These are phyloP conservation scores for Epinephelus coioides DNA, from an alignment of 2,797 vertebrate genomes.

Conservation along the genomic window DNA sequence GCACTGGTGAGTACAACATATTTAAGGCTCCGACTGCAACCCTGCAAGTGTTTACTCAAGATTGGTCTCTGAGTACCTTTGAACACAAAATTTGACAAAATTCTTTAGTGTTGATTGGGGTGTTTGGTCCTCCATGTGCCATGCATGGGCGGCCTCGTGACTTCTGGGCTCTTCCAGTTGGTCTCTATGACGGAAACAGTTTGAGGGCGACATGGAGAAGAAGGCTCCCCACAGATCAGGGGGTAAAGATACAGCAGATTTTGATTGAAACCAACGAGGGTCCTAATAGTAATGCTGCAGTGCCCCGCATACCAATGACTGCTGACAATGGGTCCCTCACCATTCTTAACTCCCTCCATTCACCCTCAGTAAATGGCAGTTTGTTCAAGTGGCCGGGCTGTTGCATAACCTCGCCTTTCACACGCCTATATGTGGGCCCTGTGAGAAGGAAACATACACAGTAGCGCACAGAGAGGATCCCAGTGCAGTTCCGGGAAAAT, in stretches of 20 bases:
- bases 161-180: conserved; percentile 2
- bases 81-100: conserved; percentile 34
- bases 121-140: conserved; percentile 36
- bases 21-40: neutral
- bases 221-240: conserved; percentile 55
- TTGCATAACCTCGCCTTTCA: conserved; percentile 81
- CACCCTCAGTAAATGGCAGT: conserved; percentile 64
- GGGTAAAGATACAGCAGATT: conserved; percentile 50
- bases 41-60: conserved; percentile 46
- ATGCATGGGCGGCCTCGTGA: conserved; percentile 20
- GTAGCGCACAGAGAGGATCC: conserved; percentile 13
- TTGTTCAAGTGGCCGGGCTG: conserved; percentile 71
- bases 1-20: neutral
- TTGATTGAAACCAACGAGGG: conserved; percentile 55
- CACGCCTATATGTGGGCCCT: conserved; percentile 59
- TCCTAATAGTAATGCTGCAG: conserved; percentile 51
- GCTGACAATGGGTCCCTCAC: conserved; percentile 67
- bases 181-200: conserved; percentile 25
- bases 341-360: conserved; percentile 68
- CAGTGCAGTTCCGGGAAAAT: conserved; percentile 35
- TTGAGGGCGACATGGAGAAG: conserved; percentile 26
- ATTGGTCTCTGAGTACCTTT: conserved; percentile 31
- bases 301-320: conserved; percentile 73
- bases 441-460: conserved; percentile 57
- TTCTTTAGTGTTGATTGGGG: conserved; percentile 11